Conservation (phyloP, 2,113 vertebrate genomes). For the Ophiodon elongatus region DNA sequence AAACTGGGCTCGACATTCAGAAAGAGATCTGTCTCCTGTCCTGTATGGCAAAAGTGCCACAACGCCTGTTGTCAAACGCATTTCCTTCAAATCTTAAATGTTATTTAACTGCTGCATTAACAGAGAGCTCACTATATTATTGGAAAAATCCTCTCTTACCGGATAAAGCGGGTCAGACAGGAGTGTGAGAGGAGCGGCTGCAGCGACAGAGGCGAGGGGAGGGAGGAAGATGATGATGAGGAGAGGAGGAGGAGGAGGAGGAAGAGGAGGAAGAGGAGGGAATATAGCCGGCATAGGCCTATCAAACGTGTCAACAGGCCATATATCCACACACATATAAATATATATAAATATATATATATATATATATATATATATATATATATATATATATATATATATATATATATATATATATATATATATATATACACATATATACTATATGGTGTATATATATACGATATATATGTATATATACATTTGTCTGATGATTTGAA, state of each 20-base stretch:
- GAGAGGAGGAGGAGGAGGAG: conserved; percentile 40
- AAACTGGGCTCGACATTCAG: conserved; percentile 9
- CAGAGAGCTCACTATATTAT: not conserved
- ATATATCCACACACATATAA: not conserved
- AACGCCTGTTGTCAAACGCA: not conserved
- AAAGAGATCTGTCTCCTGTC: not conserved
- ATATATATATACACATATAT: no score
- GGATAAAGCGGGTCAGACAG: conserved; percentile 53
- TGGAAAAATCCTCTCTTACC: conserved; percentile 40
- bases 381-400: no score
- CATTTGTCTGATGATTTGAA: no score
- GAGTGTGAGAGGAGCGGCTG: conserved; percentile 50
- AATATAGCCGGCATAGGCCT: conserved; percentile 50
- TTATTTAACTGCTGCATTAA: conserved; percentile 7
- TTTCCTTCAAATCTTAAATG: not conserved
- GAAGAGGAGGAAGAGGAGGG: conserved; percentile 59
- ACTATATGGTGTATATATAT: no score
- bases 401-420: no score
- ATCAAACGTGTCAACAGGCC: conserved; percentile 68
- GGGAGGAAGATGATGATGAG: conserved; percentile 26
- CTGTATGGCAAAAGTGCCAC: not conserved
- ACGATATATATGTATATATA: no score
- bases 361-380: no score
- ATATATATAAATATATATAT: no score
- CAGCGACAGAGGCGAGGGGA: conserved; percentile 43